Evolutionary conservation across 2,797 vertebrate species (phyloP).

Genomic region (Hirundo rustica): DNA sequence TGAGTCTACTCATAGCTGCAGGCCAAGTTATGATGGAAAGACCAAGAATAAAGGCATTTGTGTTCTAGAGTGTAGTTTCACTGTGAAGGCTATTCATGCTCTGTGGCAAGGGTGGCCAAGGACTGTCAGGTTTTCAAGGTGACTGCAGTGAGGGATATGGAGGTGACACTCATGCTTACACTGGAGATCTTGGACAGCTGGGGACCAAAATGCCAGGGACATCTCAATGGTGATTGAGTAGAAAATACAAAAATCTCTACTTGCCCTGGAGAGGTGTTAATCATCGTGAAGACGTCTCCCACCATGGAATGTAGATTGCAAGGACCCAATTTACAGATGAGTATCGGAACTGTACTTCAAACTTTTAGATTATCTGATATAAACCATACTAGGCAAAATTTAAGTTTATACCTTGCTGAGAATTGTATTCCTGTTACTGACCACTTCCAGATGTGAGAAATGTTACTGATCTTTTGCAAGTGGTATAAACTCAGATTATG

Average conservation of each 20-base stretch:
- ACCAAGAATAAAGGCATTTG: neutral
- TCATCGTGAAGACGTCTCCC: neutral
- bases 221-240: neutral
- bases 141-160: neutral
- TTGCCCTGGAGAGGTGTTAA: neutral
- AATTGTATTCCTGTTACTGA: neutral
- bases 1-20: neutral
- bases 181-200: neutral
- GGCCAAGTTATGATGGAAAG: neutral
- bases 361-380: neutral
- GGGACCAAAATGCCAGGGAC: neutral
- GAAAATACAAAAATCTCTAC: neutral
- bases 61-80: neutral
- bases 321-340: neutral
- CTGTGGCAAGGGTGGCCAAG: neutral
- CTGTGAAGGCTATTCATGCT: neutral
- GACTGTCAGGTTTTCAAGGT: neutral
- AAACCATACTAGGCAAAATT: neutral
- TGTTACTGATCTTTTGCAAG: neutral
- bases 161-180: neutral
- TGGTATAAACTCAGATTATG: neutral
- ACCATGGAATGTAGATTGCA: neutral
- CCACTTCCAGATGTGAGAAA: neutral
- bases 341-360: neutral
- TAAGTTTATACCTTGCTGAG: neutral